phyloP scores from a whole-genome alignment of 1,140 invertebrate species.

The Drosophila pallidifrons region DNA sequence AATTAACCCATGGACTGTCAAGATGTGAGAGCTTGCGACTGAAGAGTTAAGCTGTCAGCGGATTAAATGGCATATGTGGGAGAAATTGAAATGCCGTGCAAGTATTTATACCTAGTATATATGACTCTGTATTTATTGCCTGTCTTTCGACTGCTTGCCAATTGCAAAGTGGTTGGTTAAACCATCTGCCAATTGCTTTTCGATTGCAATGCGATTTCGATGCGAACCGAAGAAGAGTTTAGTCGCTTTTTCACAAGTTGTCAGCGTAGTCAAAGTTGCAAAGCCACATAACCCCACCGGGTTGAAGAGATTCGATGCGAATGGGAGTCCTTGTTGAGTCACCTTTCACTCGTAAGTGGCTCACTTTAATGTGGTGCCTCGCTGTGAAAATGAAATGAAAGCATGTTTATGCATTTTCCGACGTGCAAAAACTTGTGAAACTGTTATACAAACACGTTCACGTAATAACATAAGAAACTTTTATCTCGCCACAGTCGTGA shows the following conservation, averaged over 20 bases:
- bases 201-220: slow-evolving; percentile 25
- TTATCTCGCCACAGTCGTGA: slow-evolving; percentile 56
- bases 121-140: slow-evolving; percentile 45
- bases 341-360: slow-evolving; percentile 21
- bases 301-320: slow-evolving; percentile 17
- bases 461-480: slow-evolving; percentile 71
- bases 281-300: slow-evolving; percentile 16
- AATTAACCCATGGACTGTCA: slow-evolving; percentile 52
- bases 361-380: slow-evolving; percentile 39
- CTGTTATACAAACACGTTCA: slow-evolving; percentile 66
- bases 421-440: slow-evolving; percentile 59
- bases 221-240: slow-evolving; percentile 9
- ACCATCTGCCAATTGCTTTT: slow-evolving; percentile 59
- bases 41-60: slow-evolving; percentile 46
- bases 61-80: slow-evolving; percentile 42
- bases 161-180: slow-evolving; percentile 28
- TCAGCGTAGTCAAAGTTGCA: slow-evolving; percentile 42
- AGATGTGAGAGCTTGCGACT: slow-evolving; percentile 7
- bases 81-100: slow-evolving; percentile 54
- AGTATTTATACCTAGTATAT: slow-evolving; percentile 14
- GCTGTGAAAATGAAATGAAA: slow-evolving; percentile 49
- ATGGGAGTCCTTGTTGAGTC: background rate
- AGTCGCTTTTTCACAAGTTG: slow-evolving; percentile 40
- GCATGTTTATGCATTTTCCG: slow-evolving; percentile 67
- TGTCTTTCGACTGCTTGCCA: slow-evolving; percentile 15